Conservation (phyloP, 2,888 invertebrate species). For the Leptura quadrifasciata region DNA sequence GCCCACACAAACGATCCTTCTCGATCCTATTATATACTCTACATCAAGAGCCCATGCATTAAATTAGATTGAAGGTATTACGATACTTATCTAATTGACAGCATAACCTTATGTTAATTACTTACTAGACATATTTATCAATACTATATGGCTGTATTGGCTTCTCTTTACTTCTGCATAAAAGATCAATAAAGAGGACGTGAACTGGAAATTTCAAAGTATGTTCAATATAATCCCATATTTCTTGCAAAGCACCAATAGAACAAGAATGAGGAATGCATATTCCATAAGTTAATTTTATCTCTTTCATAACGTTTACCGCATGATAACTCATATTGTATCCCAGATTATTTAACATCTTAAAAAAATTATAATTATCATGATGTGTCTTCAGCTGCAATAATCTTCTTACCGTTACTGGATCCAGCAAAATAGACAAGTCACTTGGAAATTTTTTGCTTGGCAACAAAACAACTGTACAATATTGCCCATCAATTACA, state of each 20-base stretch:
- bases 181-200: conserved; percentile 47
- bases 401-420: conserved; percentile 27
- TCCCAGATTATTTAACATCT: conserved; percentile 43
- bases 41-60: too few species aligned
- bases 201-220: conserved; percentile 56
- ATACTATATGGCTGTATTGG: conserved; percentile 46
- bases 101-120: conserved; percentile 1
- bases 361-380: conserved; percentile 25
- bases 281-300: conserved; percentile 54
- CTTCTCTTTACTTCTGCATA: conserved; percentile 57
- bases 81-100: too few species aligned
- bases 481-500: conserved; percentile 30
- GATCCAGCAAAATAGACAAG: neutral
- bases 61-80: too few species aligned
- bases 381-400: neutral
- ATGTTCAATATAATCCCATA: conserved; percentile 60
- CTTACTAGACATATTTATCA: conserved; percentile 55
- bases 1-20: too few species aligned
- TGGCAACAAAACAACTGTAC: conserved; percentile 8
- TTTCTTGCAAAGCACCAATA: conserved; percentile 55
- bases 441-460: neutral
- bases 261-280: conserved; percentile 60
- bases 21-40: too few species aligned
- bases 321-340: conserved; percentile 42
- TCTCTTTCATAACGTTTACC: conserved; percentile 28